A percentile compares a stretch with the other conserved stretches of the same genome.
phyloP scores from a whole-genome alignment of 1,140 invertebrate genomes.

The Bombus soroeensis region DNA sequence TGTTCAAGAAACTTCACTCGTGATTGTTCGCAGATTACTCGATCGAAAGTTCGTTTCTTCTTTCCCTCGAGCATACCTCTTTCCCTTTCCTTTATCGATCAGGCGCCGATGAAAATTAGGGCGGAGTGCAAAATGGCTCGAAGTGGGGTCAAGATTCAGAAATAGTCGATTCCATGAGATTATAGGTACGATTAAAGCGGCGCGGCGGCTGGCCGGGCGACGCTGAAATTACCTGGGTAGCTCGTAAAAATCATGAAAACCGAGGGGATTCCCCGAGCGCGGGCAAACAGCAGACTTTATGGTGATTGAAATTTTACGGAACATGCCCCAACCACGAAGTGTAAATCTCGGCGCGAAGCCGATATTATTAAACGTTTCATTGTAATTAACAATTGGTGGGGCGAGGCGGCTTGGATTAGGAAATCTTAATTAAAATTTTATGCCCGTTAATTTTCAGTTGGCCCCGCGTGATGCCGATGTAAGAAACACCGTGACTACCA shows the following conservation, averaged over 20 bases:
- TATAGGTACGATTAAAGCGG: constrained; percentile 35
- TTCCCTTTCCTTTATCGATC: background rate
- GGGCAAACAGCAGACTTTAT: constrained; percentile 66
- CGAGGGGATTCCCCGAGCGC: background rate
- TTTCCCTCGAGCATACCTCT: no score
- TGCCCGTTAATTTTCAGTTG: constrained; percentile 65
- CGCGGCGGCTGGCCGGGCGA: background rate
- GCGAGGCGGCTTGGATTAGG: constrained; percentile 64
- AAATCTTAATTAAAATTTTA: constrained; percentile 76
- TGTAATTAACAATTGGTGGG: constrained; percentile 57
- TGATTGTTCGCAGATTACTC: background rate
- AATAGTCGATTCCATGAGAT: constrained; percentile 33
- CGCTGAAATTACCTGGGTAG: constrained; percentile 19
- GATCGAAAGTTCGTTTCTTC: background rate
- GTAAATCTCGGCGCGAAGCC: constrained; percentile 56
- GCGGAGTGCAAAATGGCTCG: background rate
- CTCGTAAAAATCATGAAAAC: constrained; percentile 50
- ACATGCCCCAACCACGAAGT: constrained; percentile 32
- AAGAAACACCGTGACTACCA: background rate
- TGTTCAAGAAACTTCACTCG: background rate
- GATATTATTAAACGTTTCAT: constrained; percentile 69
- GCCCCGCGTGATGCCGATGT: constrained; percentile 39
- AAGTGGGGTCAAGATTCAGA: constrained; percentile 7
- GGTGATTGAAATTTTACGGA: constrained; percentile 75
- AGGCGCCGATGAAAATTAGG: constrained; percentile 29